A percentile compares a stretch with the other conserved stretches of the same genome.
phyloP scores from a whole-genome alignment of 2,888 invertebrate genomes.

The Parnassius smintheus region DNA sequence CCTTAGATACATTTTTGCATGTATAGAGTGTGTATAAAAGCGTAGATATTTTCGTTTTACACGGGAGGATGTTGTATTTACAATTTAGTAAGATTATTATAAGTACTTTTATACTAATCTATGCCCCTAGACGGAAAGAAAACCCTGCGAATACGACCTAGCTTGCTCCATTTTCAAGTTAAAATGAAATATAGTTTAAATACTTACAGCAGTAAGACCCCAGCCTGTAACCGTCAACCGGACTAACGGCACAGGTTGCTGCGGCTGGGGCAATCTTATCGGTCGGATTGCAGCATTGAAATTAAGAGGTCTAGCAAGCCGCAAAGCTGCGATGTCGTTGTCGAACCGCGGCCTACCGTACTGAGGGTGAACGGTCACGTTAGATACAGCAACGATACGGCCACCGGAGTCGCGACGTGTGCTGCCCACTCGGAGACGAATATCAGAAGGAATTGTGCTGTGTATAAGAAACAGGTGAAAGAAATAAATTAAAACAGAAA shows the following conservation, averaged over 20 bases:
- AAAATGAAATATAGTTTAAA: no score
- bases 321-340: slow-evolving; percentile 68
- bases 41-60: no score
- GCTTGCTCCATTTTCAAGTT: no score
- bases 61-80: no score
- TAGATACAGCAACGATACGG: slow-evolving; percentile 59
- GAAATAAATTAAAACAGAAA: background rate
- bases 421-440: slow-evolving; percentile 70
- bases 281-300: slow-evolving; percentile 54
- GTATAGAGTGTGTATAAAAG: no score
- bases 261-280: slow-evolving; percentile 55
- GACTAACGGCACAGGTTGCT: slow-evolving; percentile 63
- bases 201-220: slow-evolving; percentile 72
- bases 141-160: no score
- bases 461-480: slow-evolving; percentile 22
- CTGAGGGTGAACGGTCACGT: slow-evolving; percentile 61
- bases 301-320: slow-evolving; percentile 57
- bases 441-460: slow-evolving; percentile 50
- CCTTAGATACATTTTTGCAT: no score
- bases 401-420: slow-evolving; percentile 72
- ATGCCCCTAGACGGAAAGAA: no score
- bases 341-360: slow-evolving; percentile 69
- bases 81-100: no score
- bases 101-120: no score
- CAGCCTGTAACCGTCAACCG: slow-evolving; percentile 72